These are phyloP conservation scores for Papilio helenus DNA, from an alignment of 1,140 invertebrate species.

Conservation along the genomic window DNA sequence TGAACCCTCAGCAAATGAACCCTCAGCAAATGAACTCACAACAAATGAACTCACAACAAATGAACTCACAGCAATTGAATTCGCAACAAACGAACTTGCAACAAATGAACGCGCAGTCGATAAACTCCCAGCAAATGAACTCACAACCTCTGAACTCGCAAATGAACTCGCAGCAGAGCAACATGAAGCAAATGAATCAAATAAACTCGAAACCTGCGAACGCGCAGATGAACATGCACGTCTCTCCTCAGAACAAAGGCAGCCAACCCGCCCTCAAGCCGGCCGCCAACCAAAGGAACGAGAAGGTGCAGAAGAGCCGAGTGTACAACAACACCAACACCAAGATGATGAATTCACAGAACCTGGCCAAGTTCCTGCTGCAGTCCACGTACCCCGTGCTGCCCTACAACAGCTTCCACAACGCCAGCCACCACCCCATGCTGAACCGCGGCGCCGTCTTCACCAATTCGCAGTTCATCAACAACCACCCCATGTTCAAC, in stretches of 20 bases:
- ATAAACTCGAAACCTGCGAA: slow-evolving; percentile 25
- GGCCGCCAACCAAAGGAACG: slow-evolving; percentile 43
- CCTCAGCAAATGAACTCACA: slow-evolving; percentile 44
- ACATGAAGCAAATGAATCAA: slow-evolving; percentile 44
- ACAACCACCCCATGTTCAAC: slow-evolving; percentile 59
- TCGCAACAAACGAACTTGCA: slow-evolving; percentile 38
- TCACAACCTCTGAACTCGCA: slow-evolving; percentile 40
- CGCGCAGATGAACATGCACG: slow-evolving; percentile 37
- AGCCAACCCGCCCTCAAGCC: slow-evolving; percentile 52
- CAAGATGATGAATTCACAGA: slow-evolving; percentile 71
- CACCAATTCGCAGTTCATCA: slow-evolving; percentile 57
- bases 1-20: not conserved
- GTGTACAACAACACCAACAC: slow-evolving; percentile 67
- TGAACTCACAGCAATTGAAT: slow-evolving; percentile 32
- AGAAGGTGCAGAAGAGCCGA: slow-evolving; percentile 59
- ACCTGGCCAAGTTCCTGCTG: slow-evolving; percentile 81
- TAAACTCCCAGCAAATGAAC: slow-evolving; percentile 43
- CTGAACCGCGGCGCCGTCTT: slow-evolving; percentile 57
- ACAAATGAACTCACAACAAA: slow-evolving; percentile 28
- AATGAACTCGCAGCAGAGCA: slow-evolving; percentile 7
- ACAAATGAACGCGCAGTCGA: slow-evolving; percentile 18
- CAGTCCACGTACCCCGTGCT: slow-evolving; percentile 85
- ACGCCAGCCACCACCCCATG: slow-evolving; percentile 76
- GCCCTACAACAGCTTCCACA: slow-evolving; percentile 72
- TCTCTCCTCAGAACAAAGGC: slow-evolving; percentile 43